These are phyloP conservation scores for Xenopus borealis DNA, from an alignment of 2,113 vertebrate genomes.

Conservation along the genomic window DNA sequence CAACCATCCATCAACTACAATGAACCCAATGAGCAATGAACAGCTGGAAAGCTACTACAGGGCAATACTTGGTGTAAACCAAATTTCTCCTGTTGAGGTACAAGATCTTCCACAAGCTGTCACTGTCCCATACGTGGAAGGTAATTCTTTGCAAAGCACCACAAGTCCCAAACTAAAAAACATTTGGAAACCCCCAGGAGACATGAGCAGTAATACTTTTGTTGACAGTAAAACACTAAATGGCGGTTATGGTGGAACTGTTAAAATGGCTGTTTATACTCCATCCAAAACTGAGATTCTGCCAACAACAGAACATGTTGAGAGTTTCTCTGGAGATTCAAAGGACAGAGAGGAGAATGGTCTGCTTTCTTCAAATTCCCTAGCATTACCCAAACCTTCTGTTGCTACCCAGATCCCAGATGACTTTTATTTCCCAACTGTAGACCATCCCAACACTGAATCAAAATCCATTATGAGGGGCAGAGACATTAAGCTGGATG, in stretches of 20 bases:
- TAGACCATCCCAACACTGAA: neutral
- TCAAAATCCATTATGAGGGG: neutral
- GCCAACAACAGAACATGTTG: slow-evolving; percentile 1
- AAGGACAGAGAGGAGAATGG: neutral
- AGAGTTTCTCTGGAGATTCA: slow-evolving; percentile 21
- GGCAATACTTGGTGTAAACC: neutral
- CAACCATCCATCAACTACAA: neutral
- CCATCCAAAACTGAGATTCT: no score
- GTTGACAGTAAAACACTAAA: neutral
- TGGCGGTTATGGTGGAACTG: neutral
- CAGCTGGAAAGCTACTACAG: neutral
- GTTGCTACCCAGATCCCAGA: slow-evolving; percentile 1
- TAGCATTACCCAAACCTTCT: neutral
- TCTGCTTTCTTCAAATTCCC: neutral
- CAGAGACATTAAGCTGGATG: neutral
- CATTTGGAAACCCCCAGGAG: neutral
- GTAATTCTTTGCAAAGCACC: neutral
- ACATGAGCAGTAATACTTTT: neutral
- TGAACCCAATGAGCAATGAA: neutral
- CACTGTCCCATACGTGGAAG: neutral
- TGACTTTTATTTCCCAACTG: slow-evolving; percentile 36
- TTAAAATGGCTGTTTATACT: no score
- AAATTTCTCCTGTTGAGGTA: neutral
- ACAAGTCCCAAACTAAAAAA: neutral
- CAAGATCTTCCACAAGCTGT: neutral